Evolutionary conservation across 2,113 vertebrate genomes (phyloP), one percentile per base, ranked within the genome.

Genomic region (Empidonax traillii): DNA sequence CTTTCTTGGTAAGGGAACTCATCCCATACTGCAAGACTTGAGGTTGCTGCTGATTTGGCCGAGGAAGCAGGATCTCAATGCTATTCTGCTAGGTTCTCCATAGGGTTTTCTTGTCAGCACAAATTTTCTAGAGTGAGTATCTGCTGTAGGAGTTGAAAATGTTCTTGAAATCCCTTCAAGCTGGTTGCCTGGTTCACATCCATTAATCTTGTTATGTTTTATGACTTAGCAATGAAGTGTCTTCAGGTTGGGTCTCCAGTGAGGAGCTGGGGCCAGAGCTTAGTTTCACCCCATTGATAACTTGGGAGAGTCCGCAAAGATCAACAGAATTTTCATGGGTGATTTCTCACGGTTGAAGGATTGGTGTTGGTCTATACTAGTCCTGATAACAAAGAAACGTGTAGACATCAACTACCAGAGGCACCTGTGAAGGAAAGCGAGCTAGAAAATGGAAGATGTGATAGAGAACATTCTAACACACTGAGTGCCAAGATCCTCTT

Each of bases 111-210:
- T 43, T 44, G 27, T 58, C 43, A 72, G 44, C 23, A 51, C 8
- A 51, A 68, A 76, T 19, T 19, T 78, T 87, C 62, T 87, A 65
- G 44, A 85, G 67, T 30, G 6, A 90, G 10, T 46, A 44, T 63
- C 35, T 75, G 35, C 28, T 37, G 31, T 5, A 51, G 30, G 19
- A 85, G 58, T 18, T 53, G 30, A 79, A 84, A 92, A 74, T 41
- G 16, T 31, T 90, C 77, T 43, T 87, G 31, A 89, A 91, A 87
- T 61, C n/a, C 65, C 21, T 72, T 46, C 47, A 67, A 78, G n/a
- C 18, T 75, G 10, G 27, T 85, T 78, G n/a, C 20, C 21, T 68
- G 35, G 24, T 46, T 85, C 37, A 37, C 28, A 85, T 37, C 18
- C 37, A n/a, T 68, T 66, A 43, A 69, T n/a, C 9, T 72, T 24